Conservation (phyloP, 2,113 vertebrate genomes). For the Peromyscus polionotus region DNA sequence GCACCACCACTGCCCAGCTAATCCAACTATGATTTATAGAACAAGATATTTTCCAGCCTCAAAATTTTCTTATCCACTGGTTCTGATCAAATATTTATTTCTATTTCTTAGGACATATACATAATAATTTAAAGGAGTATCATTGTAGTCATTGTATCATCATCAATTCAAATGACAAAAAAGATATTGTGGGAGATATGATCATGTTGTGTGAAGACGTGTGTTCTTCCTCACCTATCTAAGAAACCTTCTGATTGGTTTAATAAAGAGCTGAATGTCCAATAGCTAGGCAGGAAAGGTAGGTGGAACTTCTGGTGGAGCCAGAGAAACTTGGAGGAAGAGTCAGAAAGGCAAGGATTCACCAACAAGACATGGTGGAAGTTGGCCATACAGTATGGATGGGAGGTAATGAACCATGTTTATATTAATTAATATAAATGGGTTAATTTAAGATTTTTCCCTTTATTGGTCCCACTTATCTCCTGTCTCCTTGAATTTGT, state of each 20-base stretch:
- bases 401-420: background rate
- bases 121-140: no score
- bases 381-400: background rate
- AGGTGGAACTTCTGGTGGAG: background rate
- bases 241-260: background rate
- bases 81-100: background rate
- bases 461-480: background rate
- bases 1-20: no score
- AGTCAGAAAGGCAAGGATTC: background rate
- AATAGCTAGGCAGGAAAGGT: background rate
- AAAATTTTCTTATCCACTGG: background rate
- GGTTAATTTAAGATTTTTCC: background rate
- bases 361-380: background rate
- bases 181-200: background rate
- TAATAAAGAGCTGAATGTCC: background rate
- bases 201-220: background rate
- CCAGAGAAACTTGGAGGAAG: no score
- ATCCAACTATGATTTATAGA: background rate
- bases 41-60: background rate
- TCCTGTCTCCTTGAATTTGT: background rate
- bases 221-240: background rate
- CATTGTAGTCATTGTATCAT: rapidly evolving
- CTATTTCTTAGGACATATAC: background rate
- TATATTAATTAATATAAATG: background rate
- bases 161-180: background rate